Evolutionary conservation across 2,888 invertebrate species (phyloP), one percentile per base, ranked within the genome.

Genomic region (Odontocerum albicorne): DNA sequence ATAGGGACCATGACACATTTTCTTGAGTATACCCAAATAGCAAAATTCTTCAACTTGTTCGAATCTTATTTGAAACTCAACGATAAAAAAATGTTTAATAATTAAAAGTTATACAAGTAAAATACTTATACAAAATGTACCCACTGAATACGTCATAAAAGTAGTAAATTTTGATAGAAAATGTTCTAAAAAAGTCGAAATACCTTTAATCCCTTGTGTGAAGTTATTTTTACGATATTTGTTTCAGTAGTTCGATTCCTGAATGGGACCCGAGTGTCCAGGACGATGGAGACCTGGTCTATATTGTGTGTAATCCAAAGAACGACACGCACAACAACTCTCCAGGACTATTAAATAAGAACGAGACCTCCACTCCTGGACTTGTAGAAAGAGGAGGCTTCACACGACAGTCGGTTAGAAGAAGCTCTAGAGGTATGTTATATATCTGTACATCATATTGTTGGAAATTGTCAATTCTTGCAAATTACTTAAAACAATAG

Each of bases 251-350:
- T 67, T 84, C 84, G n/a, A 78, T 83, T 21, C 82, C 83, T 19
- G 86, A 86, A 68, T 86, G 86, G 86, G 85, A 85, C 69, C 78
- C 83, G 1, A 82, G 81, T 65, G 73, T 86, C 2, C 79, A 77
- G 45, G 80, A 82, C 60, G 80, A 85, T 63, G 88, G 88, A 2
- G 85, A 85, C 64, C 70, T 89, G 4, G 77, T 86, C 44, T 88
- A 81, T 65, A 80, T 86, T 17, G 86, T 85, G 68, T 78, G 80
- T 40, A 72, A 72, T 62, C 72, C 73, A 2, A 70, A 70, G 47
- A 80, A 71, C 65, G 59, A 63, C 3, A 55, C 53, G 3, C 67
- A 67, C 32, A 55, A 49, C 7, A 51, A 55, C 32, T 64, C 63
- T 19, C 8, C 39, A 4, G 16, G 16, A 12, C 12, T 36, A 17